Conservation (phyloP, 1,140 invertebrate genomes). For the Scaptomyza pallida region DNA sequence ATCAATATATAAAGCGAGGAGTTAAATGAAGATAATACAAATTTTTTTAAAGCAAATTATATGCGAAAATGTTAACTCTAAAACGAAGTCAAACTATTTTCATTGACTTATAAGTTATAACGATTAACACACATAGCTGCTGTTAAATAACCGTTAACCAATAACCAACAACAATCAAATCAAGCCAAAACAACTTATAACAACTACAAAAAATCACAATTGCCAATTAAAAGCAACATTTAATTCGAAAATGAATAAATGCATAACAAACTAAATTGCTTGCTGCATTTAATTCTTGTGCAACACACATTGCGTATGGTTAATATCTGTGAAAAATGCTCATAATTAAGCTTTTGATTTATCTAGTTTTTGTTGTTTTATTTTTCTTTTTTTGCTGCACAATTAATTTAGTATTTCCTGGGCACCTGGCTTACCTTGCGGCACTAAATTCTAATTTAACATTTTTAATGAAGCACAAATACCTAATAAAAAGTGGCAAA, state of each 20-base stretch:
- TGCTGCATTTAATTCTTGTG: constrained; percentile 35
- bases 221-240: constrained; percentile 12
- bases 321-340: constrained; percentile 33
- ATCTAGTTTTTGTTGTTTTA: constrained; percentile 38
- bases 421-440: constrained; percentile 23
- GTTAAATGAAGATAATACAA: not conserved
- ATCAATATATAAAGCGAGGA: not conserved
- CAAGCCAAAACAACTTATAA: not conserved
- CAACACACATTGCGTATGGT: constrained; percentile 62
- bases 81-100: too few relatives aligned
- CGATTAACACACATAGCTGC: too few relatives aligned
- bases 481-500: constrained; percentile 20
- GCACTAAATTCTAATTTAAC: constrained; percentile 21
- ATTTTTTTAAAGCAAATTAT: not conserved
- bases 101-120: too few relatives aligned
- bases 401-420: constrained; percentile 43
- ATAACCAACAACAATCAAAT: constrained; percentile 5
- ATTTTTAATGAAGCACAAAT: constrained; percentile 68
- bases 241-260: constrained; percentile 31
- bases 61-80: too few relatives aligned
- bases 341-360: constrained; percentile 48
- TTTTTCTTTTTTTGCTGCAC: too few relatives aligned
- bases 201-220: constrained; percentile 9
- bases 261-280: constrained; percentile 17
- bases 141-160: not conserved